Conservation (phyloP, 2,888 invertebrate genomes). For the Drosophila recens region DNA sequence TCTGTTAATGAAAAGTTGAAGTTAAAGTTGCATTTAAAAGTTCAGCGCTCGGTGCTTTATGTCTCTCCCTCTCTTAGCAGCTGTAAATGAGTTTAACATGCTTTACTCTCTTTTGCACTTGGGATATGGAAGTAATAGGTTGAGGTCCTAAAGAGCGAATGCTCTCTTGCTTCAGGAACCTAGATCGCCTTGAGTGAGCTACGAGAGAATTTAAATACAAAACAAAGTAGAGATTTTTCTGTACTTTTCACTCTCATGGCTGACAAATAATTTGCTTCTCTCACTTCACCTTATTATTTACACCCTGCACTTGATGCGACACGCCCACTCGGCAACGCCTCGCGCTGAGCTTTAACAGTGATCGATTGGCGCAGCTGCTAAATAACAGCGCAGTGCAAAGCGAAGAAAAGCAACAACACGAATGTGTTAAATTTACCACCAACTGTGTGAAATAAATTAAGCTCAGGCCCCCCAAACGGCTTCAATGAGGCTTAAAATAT, state of each 20-base stretch:
- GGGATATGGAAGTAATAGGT: neutral
- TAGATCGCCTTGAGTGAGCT: neutral
- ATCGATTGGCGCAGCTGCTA: constrained; percentile 58
- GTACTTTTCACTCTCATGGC: neutral
- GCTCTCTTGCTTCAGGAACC: neutral
- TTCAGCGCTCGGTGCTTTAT: constrained; percentile 3
- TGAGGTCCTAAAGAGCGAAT: neutral
- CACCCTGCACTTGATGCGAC: constrained; percentile 5
- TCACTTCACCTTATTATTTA: neutral
- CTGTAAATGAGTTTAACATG: constrained; percentile 20
- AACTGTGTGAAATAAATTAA: constrained; percentile 80
- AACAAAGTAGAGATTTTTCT: neutral
- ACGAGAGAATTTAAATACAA: neutral
- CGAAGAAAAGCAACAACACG: constrained; percentile 26
- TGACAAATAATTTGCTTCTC: neutral
- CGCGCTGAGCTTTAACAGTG: constrained; percentile 24
- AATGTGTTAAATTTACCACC: constrained; percentile 79
- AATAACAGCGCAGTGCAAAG: constrained; percentile 23
- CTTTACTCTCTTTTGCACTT: constrained; percentile 32
- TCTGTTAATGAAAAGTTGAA: constrained; percentile 32
- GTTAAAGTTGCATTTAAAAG: constrained; percentile 38
- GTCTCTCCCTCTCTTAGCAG: neutral
- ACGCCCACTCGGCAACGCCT: constrained; percentile 47
- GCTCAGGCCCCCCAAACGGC: constrained; percentile 26
- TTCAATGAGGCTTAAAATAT: constrained; percentile 47